Base-by-base conservation (phyloP, 1,140 invertebrate species). In the Zophobas atratus region DNA sequence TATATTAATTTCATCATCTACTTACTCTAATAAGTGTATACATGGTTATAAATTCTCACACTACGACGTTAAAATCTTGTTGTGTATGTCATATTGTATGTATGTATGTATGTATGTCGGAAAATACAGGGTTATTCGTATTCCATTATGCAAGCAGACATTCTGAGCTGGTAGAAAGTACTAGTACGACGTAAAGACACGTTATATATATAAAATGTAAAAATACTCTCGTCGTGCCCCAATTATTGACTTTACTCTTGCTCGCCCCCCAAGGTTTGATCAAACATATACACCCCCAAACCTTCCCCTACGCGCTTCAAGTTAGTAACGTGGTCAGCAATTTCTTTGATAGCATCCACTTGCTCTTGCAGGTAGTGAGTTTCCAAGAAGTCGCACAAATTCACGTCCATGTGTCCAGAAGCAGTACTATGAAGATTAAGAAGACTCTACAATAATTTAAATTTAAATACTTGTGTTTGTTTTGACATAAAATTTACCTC, bases 371-470 rank as follows among this genome's bases (percentile, higher is more conserved):
- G 83, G 81, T 90, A 94, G 82, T 94, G 89, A 0, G 88, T 89
- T 85, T 95, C 94, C 71, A 95, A 84, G 81, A 93, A 94, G 82
- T 94, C 93, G 79, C 90, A 89, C 0, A 94, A 86, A 86, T 94
- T 92, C 2, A 91, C 88, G 86, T 96, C 95, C 72, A 89, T 90
- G 80, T 94, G 89, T 1, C 87, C 85, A 6, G 88, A 87, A 4
- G 93, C 94, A 57, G 94, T 70, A 2, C 86, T 86, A 82, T 95
- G 94, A 0, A 96, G 84, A 34, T 92, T 86, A 20, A 96, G 82
- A 6, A 96, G 85, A 79, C 89, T 89, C 90, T 94, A 86, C 56
- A 87, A 87, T 20, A 20, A 81, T 35, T 72, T 79, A 74, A 67
- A n/a, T 71, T 75, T 75, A 0, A 41, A 67, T 2, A 70, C 46